phyloP scores from a whole-genome alignment of 1,140 invertebrate genomes.

The Ooceraea biroi region DNA sequence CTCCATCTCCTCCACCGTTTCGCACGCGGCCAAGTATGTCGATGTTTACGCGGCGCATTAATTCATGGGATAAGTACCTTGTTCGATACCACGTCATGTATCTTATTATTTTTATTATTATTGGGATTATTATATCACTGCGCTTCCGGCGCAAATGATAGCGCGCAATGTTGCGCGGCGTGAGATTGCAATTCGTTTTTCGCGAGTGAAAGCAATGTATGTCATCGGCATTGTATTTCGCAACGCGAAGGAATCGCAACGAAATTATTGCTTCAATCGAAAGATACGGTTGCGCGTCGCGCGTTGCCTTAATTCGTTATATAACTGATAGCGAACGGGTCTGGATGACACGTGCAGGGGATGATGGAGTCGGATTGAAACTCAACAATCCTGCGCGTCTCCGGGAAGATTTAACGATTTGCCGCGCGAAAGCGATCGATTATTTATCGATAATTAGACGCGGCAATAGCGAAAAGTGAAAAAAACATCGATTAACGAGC shows the following conservation, averaged over 20 bases:
- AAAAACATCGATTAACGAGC: no score
- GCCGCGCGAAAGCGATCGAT: no score
- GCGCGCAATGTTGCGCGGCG: not conserved
- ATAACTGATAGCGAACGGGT: not conserved
- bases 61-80: constrained; percentile 22
- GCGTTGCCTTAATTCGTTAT: not conserved
- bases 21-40: constrained; percentile 41
- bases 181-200: constrained; percentile 13
- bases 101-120: no score
- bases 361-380: no score
- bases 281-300: constrained; percentile 8
- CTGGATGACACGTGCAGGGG: no score
- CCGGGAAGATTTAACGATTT: no score
- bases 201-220: constrained; percentile 31
- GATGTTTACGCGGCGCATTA: constrained; percentile 40
- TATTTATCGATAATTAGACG: no score
- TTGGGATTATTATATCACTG: constrained; percentile 10
- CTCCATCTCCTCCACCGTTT: not conserved
- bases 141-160: constrained; percentile 16
- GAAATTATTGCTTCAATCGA: constrained; percentile 4
- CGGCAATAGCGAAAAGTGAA: no score
- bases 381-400: no score
- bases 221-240: constrained; percentile 11
- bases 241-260: not conserved
- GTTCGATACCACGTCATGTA: not conserved